Conservation (phyloP, 2,888 invertebrate genomes). For the Pterostichus madidus region DNA sequence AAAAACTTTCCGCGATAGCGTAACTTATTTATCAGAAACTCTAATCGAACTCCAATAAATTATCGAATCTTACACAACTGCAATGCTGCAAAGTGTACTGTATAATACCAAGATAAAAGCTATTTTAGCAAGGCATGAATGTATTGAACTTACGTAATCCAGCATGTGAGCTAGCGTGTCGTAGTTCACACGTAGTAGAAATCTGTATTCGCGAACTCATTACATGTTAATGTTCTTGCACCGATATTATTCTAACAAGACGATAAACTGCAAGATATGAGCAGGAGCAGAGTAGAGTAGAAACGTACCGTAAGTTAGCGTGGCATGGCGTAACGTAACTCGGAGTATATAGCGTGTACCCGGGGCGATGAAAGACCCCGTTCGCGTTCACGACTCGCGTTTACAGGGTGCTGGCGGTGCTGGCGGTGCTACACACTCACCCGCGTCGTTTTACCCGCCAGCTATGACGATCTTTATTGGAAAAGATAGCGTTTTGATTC, state of each 20-base stretch:
- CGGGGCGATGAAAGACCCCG: constrained; percentile 5
- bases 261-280: constrained; percentile 64
- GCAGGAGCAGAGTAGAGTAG: constrained; percentile 24
- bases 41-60: constrained; percentile 15
- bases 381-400: constrained; percentile 14
- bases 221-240: constrained; percentile 64
- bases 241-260: constrained; percentile 66
- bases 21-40: neutral
- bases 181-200: constrained; percentile 16
- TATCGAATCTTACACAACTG: neutral
- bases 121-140: neutral
- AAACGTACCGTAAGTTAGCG: constrained; percentile 37
- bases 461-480: constrained; percentile 62
- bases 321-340: constrained; percentile 1
- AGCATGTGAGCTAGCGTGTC: constrained; percentile 20
- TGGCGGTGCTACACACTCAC: constrained; percentile 10
- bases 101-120: too few relatives aligned
- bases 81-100: neutral
- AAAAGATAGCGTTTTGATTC: constrained; percentile 64
- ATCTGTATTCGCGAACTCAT: constrained; percentile 51
- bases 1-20: constrained; percentile 23
- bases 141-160: constrained; percentile 4
- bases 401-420: constrained; percentile 47
- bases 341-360: constrained; percentile 17
- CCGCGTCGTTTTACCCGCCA: constrained; percentile 19